Conservation (phyloP, 30 jellyfish, hydroid and myxozoan genomes). For the Clytia hemisphaerica region DNA sequence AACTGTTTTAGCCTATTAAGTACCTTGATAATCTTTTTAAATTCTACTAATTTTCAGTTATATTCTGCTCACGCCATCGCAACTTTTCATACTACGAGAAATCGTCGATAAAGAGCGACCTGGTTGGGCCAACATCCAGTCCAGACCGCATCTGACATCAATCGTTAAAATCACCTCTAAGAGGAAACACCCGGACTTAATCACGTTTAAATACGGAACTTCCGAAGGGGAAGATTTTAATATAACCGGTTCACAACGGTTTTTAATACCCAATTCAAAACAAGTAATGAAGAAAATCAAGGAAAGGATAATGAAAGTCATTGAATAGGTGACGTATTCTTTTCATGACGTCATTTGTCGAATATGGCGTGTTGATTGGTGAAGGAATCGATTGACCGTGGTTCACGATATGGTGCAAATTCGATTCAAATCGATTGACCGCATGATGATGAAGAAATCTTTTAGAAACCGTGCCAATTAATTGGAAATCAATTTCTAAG, state of each 20-base stretch:
- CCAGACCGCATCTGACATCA: slow-evolving; percentile 96
- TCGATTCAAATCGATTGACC: too few species aligned
- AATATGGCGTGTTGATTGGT: neutral
- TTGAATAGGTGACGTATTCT: slow-evolving; percentile 32
- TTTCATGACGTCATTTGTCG: neutral
- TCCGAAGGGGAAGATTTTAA: slow-evolving; percentile 85
- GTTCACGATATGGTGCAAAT: neutral
- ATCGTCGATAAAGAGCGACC: slow-evolving; percentile 84
- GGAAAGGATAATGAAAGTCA: slow-evolving; percentile 68
- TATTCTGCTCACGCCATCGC: slow-evolving; percentile 74
- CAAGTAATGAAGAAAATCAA: slow-evolving; percentile 86
- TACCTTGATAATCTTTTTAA: neutral
- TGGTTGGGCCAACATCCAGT: slow-evolving; percentile 96
- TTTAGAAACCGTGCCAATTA: too few species aligned
- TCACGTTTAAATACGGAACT: slow-evolving; percentile 81
- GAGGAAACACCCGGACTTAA: slow-evolving; percentile 92
- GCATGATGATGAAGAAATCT: too few species aligned
- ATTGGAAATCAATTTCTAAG: too few species aligned
- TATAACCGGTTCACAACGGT: slow-evolving; percentile 90
- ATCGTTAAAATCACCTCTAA: slow-evolving; percentile 91
- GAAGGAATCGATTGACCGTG: neutral
- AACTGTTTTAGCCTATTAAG: neutral
- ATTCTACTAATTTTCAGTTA: slow-evolving; percentile 59
- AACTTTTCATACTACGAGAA: slow-evolving; percentile 83
- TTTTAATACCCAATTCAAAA: slow-evolving; percentile 88